Base-by-base conservation (phyloP, 2,797 vertebrate species). In the Columba guinea region DNA sequence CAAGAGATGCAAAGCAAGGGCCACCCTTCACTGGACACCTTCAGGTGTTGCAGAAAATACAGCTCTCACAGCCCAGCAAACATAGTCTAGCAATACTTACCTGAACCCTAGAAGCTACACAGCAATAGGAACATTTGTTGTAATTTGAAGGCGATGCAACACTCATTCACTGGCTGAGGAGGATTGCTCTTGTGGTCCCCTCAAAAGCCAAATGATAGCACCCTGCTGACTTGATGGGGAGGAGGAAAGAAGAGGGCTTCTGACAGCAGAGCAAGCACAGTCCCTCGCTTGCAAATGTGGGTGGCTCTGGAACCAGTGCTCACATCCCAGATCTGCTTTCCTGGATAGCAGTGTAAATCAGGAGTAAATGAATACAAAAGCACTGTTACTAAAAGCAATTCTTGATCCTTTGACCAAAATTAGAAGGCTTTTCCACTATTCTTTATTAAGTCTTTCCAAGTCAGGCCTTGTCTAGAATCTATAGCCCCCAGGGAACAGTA, bases 11-110 rank as follows among this genome's bases (percentile, higher is more conserved):
- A 87, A 92, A 90, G 48, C 68, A 74, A 93, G 2, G 1, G 0
- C 7, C 17, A 8, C 5, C 46, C 30, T 44, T 74, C 62, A 41
- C 60, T 76, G 68, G 77, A 82, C 63, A 84, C 28, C 35, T 74
- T 76, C 74, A 77, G 23, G 9, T 82, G 44, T 7, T 93, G 48
- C 71, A 91, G 83, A 74, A 95, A 87, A 87, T 69, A 62, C 20
- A 58, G 52, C 73, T 35, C 37, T 82, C 46, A 34, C 11, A 60
- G 39, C n/a, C 62, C 80, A n/a, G 55, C 34, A 58, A 32, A 39
- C 21, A 26, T 35, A 62, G 17, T 55, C 24, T 27, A 18, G 2
- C 30, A 81, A 18, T 53, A 28, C 62, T 69, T 69, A 62, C 20
- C 52, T 53, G 56, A 34, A 21, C 17, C 2, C 80, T 74, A 0